Base-by-base conservation (phyloP, 2,888 invertebrate species). In the Scaptomyza reducta region DNA sequence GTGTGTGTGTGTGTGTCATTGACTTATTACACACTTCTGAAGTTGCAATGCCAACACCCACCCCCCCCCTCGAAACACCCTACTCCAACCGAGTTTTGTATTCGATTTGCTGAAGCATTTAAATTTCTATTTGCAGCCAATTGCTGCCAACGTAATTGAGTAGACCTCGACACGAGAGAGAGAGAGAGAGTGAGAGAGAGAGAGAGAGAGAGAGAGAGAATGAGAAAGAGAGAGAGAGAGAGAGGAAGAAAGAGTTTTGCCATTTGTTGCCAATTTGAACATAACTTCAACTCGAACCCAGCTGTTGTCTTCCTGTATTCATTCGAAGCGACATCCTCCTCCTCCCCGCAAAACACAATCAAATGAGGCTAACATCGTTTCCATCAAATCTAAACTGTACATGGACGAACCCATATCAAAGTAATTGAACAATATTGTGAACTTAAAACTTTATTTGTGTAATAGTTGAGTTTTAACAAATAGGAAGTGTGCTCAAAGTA, bases 91-190 rank as follows among this genome's bases (percentile, higher is more conserved):
- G n/a, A n/a, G 54, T 61, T 75, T 76, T 80, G 73, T 70, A 53
- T 69, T 71, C 66, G 74, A 69, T 75, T 78, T 79, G 85, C 85
- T 82, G 85, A 85, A 82, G 82, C 81, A 81, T 85, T 81, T 81
- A 72, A 85, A 82, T 85, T 85, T 79, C 77, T 75, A 77, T 79
- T 83, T 79, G 73, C 69, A 49, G 56, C 44, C n/a, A n/a, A n/a
- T n/a, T 66, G 61, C 35, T 66, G 61, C 33, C 73, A 56, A 41
- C 65, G 59, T 71, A 74, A 74, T 74, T 74, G 74, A 62, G 56
- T 67, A 61, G 56, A 74, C 67, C 67, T 59, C 71, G 35, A 54
- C 67, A 53, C 14, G 14, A 38, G 38, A 35, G n/a, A 35, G 6
- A n/a, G 2, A 35, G 7, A 13, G 6, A 35, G 2, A 33, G 33